A percentile compares a stretch with the other conserved stretches of the same genome.
phyloP scores from a whole-genome alignment of 2,888 invertebrate genomes.

The Endomychus coccineus region DNA sequence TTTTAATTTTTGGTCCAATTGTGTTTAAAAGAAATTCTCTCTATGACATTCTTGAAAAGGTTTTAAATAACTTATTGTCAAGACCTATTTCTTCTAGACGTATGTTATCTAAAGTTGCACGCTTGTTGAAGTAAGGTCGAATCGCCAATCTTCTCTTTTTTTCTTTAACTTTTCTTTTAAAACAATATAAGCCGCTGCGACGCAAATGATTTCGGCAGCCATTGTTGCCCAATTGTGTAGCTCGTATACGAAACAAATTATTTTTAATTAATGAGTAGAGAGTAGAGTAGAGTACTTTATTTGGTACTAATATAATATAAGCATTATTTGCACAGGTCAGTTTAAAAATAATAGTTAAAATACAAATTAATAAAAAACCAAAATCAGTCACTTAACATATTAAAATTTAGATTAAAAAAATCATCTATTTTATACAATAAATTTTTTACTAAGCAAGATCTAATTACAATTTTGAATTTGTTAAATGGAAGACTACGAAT shows the following conservation, averaged over 20 bases:
- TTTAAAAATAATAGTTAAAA: too few species aligned
- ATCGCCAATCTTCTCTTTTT: constrained; percentile 5
- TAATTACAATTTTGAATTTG: too few species aligned
- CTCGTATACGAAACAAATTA: too few species aligned
- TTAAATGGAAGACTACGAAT: too few species aligned
- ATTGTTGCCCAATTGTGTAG: constrained; percentile 4
- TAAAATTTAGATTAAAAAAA: too few species aligned
- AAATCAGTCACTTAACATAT: too few species aligned
- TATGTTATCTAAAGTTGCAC: constrained; percentile 2
- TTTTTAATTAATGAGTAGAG: neutral
- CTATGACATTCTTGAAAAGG: neutral
- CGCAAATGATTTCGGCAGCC: constrained; percentile 3
- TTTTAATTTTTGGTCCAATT: constrained; percentile 1
- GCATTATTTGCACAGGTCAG: too few species aligned
- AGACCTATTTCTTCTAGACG: constrained; percentile 4
- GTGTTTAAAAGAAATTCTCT: constrained; percentile 1
- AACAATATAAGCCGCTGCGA: constrained; percentile 7
- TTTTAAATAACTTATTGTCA: constrained; percentile 1
- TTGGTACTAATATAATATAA: too few species aligned
- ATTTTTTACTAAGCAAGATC: too few species aligned
- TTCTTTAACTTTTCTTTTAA: constrained; percentile 8
- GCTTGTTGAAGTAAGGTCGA: constrained; percentile 4
- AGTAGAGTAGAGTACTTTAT: too few species aligned
- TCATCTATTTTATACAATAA: too few species aligned
- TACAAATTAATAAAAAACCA: too few species aligned